Base-by-base conservation (phyloP, 2,113 vertebrate species). In the Marmota monax region DNA sequence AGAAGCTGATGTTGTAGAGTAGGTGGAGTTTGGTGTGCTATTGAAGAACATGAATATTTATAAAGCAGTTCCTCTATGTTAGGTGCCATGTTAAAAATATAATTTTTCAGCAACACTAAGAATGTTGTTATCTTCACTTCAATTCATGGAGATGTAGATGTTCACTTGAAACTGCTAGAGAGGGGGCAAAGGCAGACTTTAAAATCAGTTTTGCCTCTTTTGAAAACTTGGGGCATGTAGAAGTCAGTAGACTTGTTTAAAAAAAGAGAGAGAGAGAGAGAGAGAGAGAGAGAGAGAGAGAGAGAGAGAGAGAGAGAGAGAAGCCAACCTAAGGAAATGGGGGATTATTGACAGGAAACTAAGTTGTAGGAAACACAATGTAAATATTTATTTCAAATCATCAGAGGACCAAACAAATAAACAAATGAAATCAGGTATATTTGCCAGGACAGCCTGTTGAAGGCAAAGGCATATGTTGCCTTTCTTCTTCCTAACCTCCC, bases 381-480 rank as follows among this genome's bases (percentile, higher is more conserved):
- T 53, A 69, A 53, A 90, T 13, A 34, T 39, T 39, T 17, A 77
- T 83, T 90, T 93, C 39, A 94, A 80, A 84, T 77, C n/a, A 91
- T 84, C 2, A 51, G 8, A 51, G 8, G 5, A 61, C 34, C 2
- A 77, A 58, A 74, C 53, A 74, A 32, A 74, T 23, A 63, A 58
- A 58, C 53, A 74, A 32, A 74, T 23, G 18, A 22, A 51, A 82
- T 51, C 0, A 73, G 7, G 10, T 29, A 25, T 79, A 76, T 88
- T 51, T 76, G 7, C 67, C 58, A 70, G 77, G 20, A 88, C n/a
- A 3, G 17, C 37, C 58, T 11, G 1, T 37, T 72, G n/a, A 61
- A 45, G 20, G 45, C 82, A 34, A 89, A 77, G 32, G 18, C 1
- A 34, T 45, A 48, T 39, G 22, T 11, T 22, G 65, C 3, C 84